Evolutionary conservation across 2,113 vertebrate genomes (phyloP), one percentile per base, ranked within the genome.

Genomic region (Erinaceus europaeus): DNA sequence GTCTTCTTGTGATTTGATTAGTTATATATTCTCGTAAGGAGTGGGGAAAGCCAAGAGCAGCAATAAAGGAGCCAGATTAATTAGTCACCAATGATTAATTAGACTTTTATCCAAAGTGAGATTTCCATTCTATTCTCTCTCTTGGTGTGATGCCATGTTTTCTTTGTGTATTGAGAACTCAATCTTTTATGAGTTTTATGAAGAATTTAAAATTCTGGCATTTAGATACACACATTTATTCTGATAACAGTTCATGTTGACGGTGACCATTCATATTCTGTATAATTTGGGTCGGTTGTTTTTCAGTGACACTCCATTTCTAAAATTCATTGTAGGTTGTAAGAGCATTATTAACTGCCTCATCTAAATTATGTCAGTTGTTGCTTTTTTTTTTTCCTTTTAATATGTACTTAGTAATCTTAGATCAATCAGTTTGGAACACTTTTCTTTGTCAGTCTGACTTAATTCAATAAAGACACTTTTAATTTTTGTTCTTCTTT

Each of bases 1-100:
- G n/a, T 36, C 46, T 57, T 90, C 71, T 73, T 34, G 32, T 62
- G 78, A 81, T 72, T 50, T 0, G 36, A 92, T 74, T 92, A 80
- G 48, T 76, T 55, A 79, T 48, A 71, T 55, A 23, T 0, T 27
- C 62, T 85, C 59, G 81, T 84, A 64, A 73, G 36, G 73, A 86
- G 53, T 77, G 77, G 61, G 2, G 27, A 92, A 79, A 29, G 21
- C 48, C 94, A 78, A 53, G 68, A 92, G 82, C 55, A 86, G 13
- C 93, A 96, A 88, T 8, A 62, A 90, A 88, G 81, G 27, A 38
- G n/a, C 87, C 86, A 73, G 93, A 90, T 86, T 92, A 92, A 91
- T 96, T 94, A 94, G 46, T 86, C 79, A 74, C 61, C 75, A 93
- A 32, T 81, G 59, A 96, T 95, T 94, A 94, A 94, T 76, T 91